Percentiles rank a stretch among this genome's conserved stretches.
phyloP scores from a whole-genome alignment of 2,888 invertebrate species.

The Hydropsyche betteni region DNA sequence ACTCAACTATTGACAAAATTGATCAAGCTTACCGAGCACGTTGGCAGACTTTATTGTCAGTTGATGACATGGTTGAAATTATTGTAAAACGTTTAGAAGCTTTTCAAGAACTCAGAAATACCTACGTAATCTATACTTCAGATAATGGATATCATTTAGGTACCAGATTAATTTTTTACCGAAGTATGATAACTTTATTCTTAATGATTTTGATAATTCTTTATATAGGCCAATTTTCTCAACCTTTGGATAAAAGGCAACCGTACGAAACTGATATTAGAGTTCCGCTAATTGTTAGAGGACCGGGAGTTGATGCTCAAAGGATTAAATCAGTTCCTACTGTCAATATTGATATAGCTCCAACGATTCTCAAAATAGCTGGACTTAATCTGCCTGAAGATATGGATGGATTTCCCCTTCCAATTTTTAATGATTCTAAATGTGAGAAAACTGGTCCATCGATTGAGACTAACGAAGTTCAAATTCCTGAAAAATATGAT shows the following conservation, averaged over 20 bases:
- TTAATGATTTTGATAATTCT: no score
- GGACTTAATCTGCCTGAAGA: constrained; percentile 62
- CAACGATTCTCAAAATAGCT: constrained; percentile 82
- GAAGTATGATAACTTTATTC: neutral
- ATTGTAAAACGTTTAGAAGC: constrained; percentile 68
- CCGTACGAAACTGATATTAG: constrained; percentile 90
- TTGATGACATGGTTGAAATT: constrained; percentile 83
- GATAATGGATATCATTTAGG: constrained; percentile 94
- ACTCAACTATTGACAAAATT: constrained; percentile 66
- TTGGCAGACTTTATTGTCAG: constrained; percentile 83
- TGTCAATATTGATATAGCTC: constrained; percentile 83
- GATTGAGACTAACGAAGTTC: constrained; percentile 55
- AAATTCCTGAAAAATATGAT: constrained; percentile 55
- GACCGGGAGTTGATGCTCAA: constrained; percentile 71
- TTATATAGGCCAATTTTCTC: constrained; percentile 81
- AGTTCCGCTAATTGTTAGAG: constrained; percentile 82
- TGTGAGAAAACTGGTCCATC: constrained; percentile 25
- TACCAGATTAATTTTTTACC: constrained; percentile 56
- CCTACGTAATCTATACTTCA: constrained; percentile 85
- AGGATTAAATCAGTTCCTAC: constrained; percentile 67
- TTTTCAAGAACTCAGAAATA: constrained; percentile 70
- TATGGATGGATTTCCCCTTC: constrained; percentile 73
- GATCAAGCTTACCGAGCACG: constrained; percentile 78
- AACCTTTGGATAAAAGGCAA: constrained; percentile 89
- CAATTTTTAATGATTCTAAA: constrained; percentile 54